These are phyloP conservation scores for Clarias magur DNA, from an alignment of 2,113 vertebrate species.

Conservation along the genomic window DNA sequence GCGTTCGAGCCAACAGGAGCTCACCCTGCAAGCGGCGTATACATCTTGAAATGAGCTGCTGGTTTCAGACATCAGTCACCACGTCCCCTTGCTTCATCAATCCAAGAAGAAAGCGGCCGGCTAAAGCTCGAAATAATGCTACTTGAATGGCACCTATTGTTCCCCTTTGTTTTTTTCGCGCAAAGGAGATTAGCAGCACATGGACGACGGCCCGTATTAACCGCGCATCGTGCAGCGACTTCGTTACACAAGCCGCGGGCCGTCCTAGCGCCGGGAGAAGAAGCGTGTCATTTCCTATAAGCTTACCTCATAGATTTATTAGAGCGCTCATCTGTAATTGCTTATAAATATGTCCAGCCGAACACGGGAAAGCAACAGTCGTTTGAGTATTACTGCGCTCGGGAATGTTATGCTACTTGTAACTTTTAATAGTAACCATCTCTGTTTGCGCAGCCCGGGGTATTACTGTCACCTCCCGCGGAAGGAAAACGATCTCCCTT, in stretches of 20 bases:
- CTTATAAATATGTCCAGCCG: slow-evolving; percentile 47
- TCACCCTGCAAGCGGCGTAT: slow-evolving; percentile 47
- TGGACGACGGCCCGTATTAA: slow-evolving; percentile 53
- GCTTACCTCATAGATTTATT: slow-evolving; percentile 49
- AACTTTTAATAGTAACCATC: slow-evolving; percentile 42
- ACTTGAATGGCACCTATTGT: slow-evolving; percentile 62
- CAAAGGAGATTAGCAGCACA: slow-evolving; percentile 65
- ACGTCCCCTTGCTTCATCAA: slow-evolving; percentile 52
- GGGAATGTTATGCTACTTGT: slow-evolving; percentile 44
- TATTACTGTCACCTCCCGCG: slow-evolving; percentile 41
- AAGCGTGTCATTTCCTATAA: slow-evolving; percentile 47
- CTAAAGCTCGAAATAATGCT: slow-evolving; percentile 38
- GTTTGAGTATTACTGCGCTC: slow-evolving; percentile 33
- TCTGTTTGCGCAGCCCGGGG: slow-evolving; percentile 40
- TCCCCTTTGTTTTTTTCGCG: slow-evolving; percentile 39
- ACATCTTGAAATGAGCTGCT: slow-evolving; percentile 69
- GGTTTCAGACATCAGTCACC: slow-evolving; percentile 50
- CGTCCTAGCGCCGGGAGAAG: slow-evolving; percentile 17
- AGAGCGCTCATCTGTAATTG: slow-evolving; percentile 36
- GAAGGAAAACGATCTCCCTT: slow-evolving; percentile 34
- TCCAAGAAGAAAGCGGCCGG: slow-evolving; percentile 60
- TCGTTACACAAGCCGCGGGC: slow-evolving; percentile 55
- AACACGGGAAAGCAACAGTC: slow-evolving; percentile 37
- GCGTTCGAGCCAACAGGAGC: slow-evolving; percentile 53
- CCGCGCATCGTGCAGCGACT: slow-evolving; percentile 61